Evolutionary conservation across 2,797 vertebrate genomes (phyloP).

Genomic region (Neosalanx taihuensis): DNA sequence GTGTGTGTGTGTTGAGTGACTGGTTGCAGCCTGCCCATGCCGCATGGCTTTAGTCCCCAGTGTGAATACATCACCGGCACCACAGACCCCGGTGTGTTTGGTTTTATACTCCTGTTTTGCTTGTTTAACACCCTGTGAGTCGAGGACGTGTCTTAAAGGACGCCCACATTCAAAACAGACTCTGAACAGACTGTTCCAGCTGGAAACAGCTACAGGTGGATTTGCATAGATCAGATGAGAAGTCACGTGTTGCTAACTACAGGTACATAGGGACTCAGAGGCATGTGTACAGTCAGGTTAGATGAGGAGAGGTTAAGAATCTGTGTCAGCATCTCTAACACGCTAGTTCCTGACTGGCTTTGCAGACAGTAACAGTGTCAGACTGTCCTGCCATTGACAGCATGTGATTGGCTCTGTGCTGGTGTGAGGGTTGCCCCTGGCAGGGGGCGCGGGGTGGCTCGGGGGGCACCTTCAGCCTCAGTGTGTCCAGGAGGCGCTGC

Average conservation of each 20-base stretch:
- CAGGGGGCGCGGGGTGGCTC: not conserved
- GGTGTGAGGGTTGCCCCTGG: too few species aligned
- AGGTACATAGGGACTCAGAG: not conserved
- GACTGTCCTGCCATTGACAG: conserved; percentile 38
- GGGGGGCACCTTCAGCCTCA: too few species aligned
- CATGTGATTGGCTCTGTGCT: conserved; percentile 37
- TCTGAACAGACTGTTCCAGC: not conserved
- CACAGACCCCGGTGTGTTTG: conserved; percentile 25
- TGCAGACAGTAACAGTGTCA: not conserved
- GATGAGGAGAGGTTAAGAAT: not conserved
- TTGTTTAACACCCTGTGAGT: conserved; percentile 36
- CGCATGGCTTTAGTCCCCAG: conserved; percentile 53
- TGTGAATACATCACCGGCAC: conserved; percentile 30
- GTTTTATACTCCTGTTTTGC: not conserved
- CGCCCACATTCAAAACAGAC: conserved; percentile 26
- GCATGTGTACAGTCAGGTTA: conserved; percentile 14
- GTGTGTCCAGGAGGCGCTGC: not conserved
- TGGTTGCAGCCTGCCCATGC: conserved; percentile 24
- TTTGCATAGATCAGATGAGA: conserved; percentile 49
- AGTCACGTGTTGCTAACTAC: too few species aligned
- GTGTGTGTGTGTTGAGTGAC: conserved; percentile 37
- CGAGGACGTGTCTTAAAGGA: conserved; percentile 38
- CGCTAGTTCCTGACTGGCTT: conserved; percentile 30
- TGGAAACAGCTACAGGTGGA: conserved; percentile 41
- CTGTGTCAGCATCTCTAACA: conserved; percentile 7